Percentiles rank a stretch among this genome's conserved stretches.
These are phyloP conservation scores for Marasmarcha lunaedactyla DNA, from an alignment of 2,888 invertebrate species.

Conservation along the genomic window DNA sequence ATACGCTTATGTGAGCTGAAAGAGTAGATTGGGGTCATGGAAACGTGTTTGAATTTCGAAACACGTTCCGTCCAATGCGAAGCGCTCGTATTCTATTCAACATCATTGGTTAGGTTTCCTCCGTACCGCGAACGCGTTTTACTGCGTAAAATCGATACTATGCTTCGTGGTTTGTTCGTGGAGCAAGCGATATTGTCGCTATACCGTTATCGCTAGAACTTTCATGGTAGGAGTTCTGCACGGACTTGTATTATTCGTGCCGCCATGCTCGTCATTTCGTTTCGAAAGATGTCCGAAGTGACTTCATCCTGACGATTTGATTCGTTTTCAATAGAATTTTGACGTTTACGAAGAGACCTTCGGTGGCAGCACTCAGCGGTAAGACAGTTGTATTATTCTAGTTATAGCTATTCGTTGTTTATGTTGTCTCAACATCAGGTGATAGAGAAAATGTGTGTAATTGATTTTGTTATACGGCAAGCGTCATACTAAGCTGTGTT, in stretches of 20 bases:
- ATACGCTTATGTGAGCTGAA: constrained; percentile 25
- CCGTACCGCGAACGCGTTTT: constrained; percentile 32
- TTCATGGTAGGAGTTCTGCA: constrained; percentile 35
- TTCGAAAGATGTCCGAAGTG: constrained; percentile 54
- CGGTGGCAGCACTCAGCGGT: constrained; percentile 33
- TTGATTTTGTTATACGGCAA: not conserved
- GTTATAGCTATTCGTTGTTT: constrained; percentile 2
- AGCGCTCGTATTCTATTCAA: constrained; percentile 38
- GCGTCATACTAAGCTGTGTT: not conserved
- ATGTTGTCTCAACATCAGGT: constrained; percentile 2
- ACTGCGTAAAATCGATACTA: constrained; percentile 43
- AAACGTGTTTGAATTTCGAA: constrained; percentile 67
- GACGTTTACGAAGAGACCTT: constrained; percentile 37
- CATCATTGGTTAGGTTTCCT: constrained; percentile 47
- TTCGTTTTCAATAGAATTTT: constrained; percentile 46
- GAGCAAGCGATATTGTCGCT: constrained; percentile 24
- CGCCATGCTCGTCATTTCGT: constrained; percentile 39
- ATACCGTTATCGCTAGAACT: constrained; percentile 20
- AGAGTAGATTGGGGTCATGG: constrained; percentile 58
- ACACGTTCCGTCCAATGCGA: constrained; percentile 59
- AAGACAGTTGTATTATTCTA: constrained; percentile 21
- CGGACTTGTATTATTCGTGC: constrained; percentile 52
- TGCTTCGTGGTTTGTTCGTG: constrained; percentile 16
- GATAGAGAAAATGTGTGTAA: not conserved
- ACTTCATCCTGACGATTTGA: constrained; percentile 48